Percentiles rank a stretch among this genome's conserved stretches.
These are phyloP conservation scores for Drosophila picticornis DNA, from an alignment of 2,888 invertebrate species.

Conservation along the genomic window DNA sequence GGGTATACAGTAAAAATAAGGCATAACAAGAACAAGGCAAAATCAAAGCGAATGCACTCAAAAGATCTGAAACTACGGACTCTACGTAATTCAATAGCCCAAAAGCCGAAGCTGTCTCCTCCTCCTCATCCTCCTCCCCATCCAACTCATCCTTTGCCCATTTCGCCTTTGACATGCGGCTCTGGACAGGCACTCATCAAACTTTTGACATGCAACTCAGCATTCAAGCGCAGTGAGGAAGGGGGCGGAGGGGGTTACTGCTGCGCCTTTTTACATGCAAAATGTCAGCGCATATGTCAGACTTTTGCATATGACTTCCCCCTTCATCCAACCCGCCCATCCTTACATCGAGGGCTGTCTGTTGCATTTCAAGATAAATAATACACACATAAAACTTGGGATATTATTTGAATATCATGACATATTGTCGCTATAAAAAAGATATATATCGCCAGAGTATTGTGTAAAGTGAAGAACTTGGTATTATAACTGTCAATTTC, in stretches of 20 bases:
- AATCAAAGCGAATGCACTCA: conserved; percentile 79
- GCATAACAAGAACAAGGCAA: conserved; percentile 28
- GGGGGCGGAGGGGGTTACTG: conserved; percentile 21
- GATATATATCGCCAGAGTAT: neutral
- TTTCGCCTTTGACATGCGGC: conserved; percentile 69
- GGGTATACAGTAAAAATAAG: conserved; percentile 1
- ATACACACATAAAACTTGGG: conserved; percentile 16
- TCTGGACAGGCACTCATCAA: conserved; percentile 79
- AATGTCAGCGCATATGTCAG: conserved; percentile 81
- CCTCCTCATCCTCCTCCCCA: neutral
- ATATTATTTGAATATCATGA: conserved; percentile 41
- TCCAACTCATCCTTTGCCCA: conserved; percentile 4
- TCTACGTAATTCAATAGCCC: conserved; percentile 79
- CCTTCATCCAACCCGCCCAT: neutral
- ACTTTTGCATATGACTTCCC: conserved; percentile 70
- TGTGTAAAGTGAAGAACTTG: neutral
- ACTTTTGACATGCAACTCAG: conserved; percentile 76
- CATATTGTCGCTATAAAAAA: conserved; percentile 47
- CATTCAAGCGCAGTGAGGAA: conserved; percentile 7
- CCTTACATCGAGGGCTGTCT: conserved; percentile 49
- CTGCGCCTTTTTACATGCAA: conserved; percentile 80
- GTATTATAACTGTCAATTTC: neutral
- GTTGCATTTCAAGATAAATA: conserved; percentile 30
- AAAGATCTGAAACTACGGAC: conserved; percentile 68
- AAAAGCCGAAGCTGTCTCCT: conserved; percentile 51